Conservation (phyloP, 2,888 invertebrate species). For the Andrena praecox region DNA sequence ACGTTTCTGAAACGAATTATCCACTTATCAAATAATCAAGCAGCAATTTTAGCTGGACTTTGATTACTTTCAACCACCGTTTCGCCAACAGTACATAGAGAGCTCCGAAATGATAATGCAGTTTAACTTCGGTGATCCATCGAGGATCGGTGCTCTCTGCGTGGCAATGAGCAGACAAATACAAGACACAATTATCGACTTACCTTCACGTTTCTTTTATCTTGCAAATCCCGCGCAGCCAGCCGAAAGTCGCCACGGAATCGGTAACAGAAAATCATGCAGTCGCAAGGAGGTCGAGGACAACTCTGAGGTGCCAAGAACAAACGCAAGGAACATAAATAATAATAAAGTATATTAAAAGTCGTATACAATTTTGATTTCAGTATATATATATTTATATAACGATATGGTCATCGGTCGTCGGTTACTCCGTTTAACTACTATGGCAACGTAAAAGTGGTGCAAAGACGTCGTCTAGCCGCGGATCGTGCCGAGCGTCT, state of each 20-base stretch:
- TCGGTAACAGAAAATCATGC: neutral
- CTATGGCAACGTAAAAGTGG: constrained; percentile 79
- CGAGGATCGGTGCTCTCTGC: too few relatives aligned
- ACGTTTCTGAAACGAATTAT: too few relatives aligned
- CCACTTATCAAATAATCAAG: too few relatives aligned
- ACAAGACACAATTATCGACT: too few relatives aligned
- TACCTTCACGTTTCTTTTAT: too few relatives aligned
- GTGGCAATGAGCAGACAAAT: too few relatives aligned
- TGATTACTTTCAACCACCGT: too few relatives aligned
- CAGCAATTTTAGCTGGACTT: too few relatives aligned
- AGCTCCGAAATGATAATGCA: too few relatives aligned
- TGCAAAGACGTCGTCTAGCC: constrained; percentile 61
- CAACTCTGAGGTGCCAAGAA: constrained; percentile 53
- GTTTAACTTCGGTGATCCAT: too few relatives aligned
- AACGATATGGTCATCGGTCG: constrained; percentile 71
- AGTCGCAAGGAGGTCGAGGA: constrained; percentile 15
- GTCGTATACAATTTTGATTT: constrained; percentile 84
- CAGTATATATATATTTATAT: constrained; percentile 64
- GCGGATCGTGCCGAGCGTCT: constrained; percentile 36
- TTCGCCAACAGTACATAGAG: too few relatives aligned
- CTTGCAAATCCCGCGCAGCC: neutral
- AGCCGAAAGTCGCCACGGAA: neutral
- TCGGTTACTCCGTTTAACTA: constrained; percentile 72
- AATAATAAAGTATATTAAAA: constrained; percentile 84
- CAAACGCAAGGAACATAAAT: constrained; percentile 75